Conservation (phyloP, 2,888 invertebrate species). For the Caenorhabditis macrosperma region DNA sequence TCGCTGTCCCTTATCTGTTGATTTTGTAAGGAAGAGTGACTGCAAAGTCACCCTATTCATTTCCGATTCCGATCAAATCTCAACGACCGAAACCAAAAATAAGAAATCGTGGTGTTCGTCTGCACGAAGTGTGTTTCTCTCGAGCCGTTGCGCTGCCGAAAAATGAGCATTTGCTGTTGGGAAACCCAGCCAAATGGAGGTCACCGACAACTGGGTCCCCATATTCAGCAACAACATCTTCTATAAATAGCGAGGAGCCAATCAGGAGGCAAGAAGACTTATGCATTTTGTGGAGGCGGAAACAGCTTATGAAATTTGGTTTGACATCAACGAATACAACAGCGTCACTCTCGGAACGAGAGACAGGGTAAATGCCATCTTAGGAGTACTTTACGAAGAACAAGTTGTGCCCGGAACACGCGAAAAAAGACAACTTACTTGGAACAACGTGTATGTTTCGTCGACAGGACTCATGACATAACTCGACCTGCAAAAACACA, state of each 20-base stretch:
- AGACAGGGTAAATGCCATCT: background rate
- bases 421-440: slow-evolving; percentile 55
- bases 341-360: slow-evolving; percentile 18
- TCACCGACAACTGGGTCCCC: background rate
- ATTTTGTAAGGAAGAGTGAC: too few species aligned
- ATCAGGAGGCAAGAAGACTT: slow-evolving; percentile 34
- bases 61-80: slow-evolving; percentile 40
- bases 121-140: too few species aligned
- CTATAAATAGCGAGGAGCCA: slow-evolving; percentile 46
- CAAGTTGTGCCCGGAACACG: too few species aligned
- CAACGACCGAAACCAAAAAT: slow-evolving; percentile 9
- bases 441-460: slow-evolving; percentile 66
- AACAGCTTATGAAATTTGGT: slow-evolving; percentile 52
- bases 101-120: background rate
- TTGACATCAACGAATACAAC: slow-evolving; percentile 19
- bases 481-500: slow-evolving; percentile 64
- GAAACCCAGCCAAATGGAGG: too few species aligned
- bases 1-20: too few species aligned
- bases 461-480: slow-evolving; percentile 67
- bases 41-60: slow-evolving; percentile 4
- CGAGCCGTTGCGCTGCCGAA: too few species aligned
- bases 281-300: slow-evolving; percentile 51
- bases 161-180: background rate
- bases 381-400: background rate
- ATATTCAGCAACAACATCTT: slow-evolving; percentile 20